Conservation (phyloP, 2,888 invertebrate species). For the Pseudococcus jackbeardsleyi region DNA sequence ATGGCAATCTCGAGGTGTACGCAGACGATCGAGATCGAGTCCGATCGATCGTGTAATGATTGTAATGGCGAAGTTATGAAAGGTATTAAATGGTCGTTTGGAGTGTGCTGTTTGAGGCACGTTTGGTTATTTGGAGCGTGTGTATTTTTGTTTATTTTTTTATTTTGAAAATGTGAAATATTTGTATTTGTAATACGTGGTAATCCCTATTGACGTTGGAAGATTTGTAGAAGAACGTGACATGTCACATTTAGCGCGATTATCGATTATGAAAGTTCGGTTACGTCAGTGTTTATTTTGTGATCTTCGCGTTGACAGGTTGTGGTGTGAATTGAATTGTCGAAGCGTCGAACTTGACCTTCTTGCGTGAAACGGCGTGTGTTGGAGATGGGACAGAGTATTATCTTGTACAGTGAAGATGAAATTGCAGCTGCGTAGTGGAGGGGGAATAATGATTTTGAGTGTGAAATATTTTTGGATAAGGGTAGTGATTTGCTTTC, state of each 20-base stretch:
- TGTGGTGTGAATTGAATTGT: slow-evolving; percentile 13
- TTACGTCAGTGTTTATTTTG: slow-evolving; percentile 9
- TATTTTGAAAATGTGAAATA: slow-evolving; percentile 38
- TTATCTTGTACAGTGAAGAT: not conserved
- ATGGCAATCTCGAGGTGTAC: not conserved
- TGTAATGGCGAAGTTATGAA: not conserved
- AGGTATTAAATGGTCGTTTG: not conserved
- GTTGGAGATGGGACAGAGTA: not conserved
- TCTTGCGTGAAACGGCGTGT: not conserved
- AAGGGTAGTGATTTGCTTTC: too few relatives aligned
- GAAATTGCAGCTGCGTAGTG: not conserved
- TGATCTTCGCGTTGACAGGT: not conserved
- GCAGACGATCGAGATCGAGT: not conserved
- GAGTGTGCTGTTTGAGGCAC: not conserved
- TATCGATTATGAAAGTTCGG: slow-evolving; percentile 21
- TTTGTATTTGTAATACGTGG: not conserved
- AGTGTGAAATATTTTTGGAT: too few relatives aligned
- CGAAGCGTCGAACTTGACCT: not conserved
- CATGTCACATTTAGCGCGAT: slow-evolving; percentile 22
- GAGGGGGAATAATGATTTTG: too few relatives aligned
- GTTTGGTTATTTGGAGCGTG: not conserved
- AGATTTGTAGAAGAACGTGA: slow-evolving; percentile 27
- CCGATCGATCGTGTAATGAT: not conserved
- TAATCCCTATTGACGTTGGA: not conserved
- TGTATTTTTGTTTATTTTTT: not conserved